Percentiles rank a stretch among this genome's conserved stretches.
These are phyloP conservation scores for Picus viridis DNA, from an alignment of 2,797 vertebrate species.

Conservation along the genomic window DNA sequence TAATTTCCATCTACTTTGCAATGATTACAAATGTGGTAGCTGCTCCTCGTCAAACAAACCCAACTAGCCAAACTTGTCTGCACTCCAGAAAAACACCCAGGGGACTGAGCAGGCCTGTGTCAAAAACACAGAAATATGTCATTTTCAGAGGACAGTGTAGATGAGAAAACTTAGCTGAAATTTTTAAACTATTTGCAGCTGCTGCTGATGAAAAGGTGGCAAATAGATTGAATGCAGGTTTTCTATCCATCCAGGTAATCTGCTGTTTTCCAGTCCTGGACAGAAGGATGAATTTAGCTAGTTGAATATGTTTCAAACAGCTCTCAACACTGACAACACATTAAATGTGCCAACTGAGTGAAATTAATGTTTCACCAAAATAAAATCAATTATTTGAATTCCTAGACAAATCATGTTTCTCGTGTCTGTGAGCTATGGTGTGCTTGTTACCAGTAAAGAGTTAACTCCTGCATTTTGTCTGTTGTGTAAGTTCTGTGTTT, in stretches of 20 bases:
- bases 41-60: neutral
- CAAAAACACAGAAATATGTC: neutral
- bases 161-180: neutral
- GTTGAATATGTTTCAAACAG: constrained; percentile 7
- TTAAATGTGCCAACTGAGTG: neutral
- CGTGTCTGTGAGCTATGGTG: neutral
- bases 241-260: neutral
- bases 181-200: neutral
- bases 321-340: neutral
- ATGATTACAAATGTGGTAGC: neutral
- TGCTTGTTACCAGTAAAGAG: neutral
- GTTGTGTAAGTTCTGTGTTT: neutral
- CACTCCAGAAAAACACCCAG: neutral
- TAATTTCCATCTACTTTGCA: constrained; percentile 57
- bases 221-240: neutral
- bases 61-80: neutral
- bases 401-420: neutral
- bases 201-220: neutral
- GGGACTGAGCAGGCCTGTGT: neutral
- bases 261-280: neutral
- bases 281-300: neutral
- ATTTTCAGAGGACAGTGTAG: neutral
- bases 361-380: neutral
- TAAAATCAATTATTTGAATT: neutral
- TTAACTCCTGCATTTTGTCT: neutral